These are phyloP conservation scores for Serranus cabrilla DNA, from an alignment of 2,797 vertebrate genomes.

Conservation along the genomic window DNA sequence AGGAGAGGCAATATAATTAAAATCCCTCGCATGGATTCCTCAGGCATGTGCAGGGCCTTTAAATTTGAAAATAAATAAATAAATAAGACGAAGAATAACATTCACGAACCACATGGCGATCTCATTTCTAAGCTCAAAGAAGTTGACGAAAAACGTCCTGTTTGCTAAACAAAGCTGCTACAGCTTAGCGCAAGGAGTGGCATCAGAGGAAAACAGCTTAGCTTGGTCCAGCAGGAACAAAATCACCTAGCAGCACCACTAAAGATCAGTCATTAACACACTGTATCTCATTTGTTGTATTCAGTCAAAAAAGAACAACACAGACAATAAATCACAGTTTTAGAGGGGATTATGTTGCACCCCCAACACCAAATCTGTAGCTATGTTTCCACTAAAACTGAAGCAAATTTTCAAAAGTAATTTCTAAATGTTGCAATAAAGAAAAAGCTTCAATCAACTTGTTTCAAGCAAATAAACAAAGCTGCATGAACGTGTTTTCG, in stretches of 20 bases:
- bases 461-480: no score
- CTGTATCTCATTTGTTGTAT: not conserved
- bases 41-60: not conserved
- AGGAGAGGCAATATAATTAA: not conserved
- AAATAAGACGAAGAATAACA: no score
- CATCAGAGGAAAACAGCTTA: not conserved
- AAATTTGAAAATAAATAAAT: not conserved
- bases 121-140: not conserved
- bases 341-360: not conserved
- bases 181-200: not conserved
- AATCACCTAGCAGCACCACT: not conserved
- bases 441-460: no score
- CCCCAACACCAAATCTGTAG: not conserved
- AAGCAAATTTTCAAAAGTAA: no score
- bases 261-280: not conserved
- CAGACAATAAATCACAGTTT: not conserved
- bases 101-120: not conserved
- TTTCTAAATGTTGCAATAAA: no score
- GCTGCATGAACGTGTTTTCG: no score
- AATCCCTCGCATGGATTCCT: not conserved
- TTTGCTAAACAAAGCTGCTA: not conserved
- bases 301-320: not conserved
- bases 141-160: not conserved
- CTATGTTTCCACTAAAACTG: not conserved
- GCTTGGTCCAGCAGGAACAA: not conserved